phyloP scores from a whole-genome alignment of 2,113 vertebrate species.

The Tringa solitaria region DNA sequence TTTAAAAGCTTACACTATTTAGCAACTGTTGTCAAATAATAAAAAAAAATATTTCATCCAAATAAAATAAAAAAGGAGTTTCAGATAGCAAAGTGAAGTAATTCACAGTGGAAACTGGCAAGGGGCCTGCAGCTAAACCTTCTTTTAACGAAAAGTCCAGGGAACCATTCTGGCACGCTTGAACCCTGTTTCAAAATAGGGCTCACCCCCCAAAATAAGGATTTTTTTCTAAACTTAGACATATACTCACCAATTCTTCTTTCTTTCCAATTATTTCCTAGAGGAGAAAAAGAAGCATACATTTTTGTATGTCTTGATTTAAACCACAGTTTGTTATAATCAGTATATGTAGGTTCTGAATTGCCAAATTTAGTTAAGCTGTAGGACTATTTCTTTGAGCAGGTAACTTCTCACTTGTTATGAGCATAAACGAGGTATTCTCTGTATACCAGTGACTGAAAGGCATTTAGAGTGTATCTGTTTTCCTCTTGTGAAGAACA shows the following conservation, averaged over 20 bases:
- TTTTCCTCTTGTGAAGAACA: not conserved
- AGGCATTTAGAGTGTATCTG: not conserved
- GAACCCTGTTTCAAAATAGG: not conserved
- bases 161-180: not conserved
- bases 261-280: not conserved
- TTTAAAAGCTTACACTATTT: not conserved
- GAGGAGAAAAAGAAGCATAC: not conserved
- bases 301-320: not conserved
- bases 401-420: not conserved
- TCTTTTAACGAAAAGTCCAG: not conserved
- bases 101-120: not conserved
- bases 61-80: not conserved
- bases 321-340: not conserved
- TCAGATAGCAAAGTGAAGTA: not conserved
- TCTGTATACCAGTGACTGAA: not conserved
- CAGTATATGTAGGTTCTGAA: not conserved
- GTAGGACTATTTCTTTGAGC: not conserved
- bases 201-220: not conserved
- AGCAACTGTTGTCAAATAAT: not conserved
- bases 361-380: not conserved
- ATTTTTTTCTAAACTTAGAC: not conserved
- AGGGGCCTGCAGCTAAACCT: not conserved
- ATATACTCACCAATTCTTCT: slow-evolving; percentile 12
- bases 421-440: not conserved
- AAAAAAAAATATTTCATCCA: not conserved